A percentile compares a stretch with the other conserved stretches of the same genome.
phyloP scores from a whole-genome alignment of 2,113 vertebrate genomes.

The Phocoena phocoena region DNA sequence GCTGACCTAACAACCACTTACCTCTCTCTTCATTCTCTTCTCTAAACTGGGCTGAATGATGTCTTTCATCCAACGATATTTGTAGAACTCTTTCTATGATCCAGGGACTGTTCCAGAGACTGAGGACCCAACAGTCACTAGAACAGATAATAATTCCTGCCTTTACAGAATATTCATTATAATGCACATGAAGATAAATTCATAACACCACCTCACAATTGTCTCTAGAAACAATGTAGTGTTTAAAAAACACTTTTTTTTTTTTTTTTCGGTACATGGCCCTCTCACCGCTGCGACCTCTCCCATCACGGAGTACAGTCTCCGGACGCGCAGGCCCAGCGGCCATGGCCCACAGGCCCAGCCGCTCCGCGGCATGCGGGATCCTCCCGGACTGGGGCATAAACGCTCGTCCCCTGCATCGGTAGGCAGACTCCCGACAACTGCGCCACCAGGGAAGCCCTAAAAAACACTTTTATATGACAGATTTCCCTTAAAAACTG shows the following conservation, averaged over 20 bases:
- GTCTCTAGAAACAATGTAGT: slow-evolving; percentile 27
- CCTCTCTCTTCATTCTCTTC: background rate
- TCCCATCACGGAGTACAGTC: rapidly evolving
- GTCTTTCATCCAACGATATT: background rate
- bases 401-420: no score
- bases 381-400: no score
- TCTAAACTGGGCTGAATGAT: background rate
- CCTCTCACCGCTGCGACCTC: no score
- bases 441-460: no score
- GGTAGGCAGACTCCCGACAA: no score
- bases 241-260: background rate
- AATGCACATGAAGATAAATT: background rate
- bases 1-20: background rate
- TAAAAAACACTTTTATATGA: background rate
- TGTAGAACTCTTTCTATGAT: background rate
- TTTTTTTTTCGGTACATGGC: no score
- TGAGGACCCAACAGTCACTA: background rate
- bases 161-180: background rate
- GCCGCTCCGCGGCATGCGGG: rapidly evolving
- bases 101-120: background rate
- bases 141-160: background rate
- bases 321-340: no score
- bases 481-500: background rate
- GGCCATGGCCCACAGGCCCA: no score
- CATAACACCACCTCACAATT: background rate